Conservation (phyloP, 1,140 invertebrate genomes). For the Drosophila sulfurigaster region DNA sequence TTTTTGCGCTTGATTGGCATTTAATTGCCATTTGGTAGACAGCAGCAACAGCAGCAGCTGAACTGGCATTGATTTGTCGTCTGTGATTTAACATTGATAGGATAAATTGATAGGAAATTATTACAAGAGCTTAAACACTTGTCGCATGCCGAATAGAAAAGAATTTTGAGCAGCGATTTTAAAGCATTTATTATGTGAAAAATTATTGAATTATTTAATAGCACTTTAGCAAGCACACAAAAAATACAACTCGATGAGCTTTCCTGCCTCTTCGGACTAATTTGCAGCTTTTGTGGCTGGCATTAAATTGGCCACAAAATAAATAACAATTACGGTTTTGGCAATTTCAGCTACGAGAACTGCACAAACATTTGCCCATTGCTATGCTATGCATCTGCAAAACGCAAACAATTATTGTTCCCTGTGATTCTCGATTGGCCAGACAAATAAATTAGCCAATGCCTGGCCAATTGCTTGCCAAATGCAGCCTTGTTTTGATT, state of each 20-base stretch:
- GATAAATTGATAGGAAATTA: slow-evolving; percentile 23
- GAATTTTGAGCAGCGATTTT: slow-evolving; percentile 3
- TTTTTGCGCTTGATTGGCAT: slow-evolving; percentile 77
- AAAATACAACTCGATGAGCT: slow-evolving; percentile 27
- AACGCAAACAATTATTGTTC: slow-evolving; percentile 61
- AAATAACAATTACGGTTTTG: slow-evolving; percentile 78
- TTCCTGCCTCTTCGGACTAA: slow-evolving; percentile 19
- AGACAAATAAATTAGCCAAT: slow-evolving; percentile 76
- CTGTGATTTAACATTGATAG: slow-evolving; percentile 13
- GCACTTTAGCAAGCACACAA: slow-evolving; percentile 3
- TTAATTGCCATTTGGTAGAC: slow-evolving; percentile 68
- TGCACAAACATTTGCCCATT: slow-evolving; percentile 46
- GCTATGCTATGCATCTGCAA: slow-evolving; percentile 39
- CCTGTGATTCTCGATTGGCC: slow-evolving; percentile 30
- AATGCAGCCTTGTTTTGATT: slow-evolving; percentile 58
- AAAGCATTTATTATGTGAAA: not conserved
- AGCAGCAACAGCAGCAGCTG: slow-evolving; percentile 24
- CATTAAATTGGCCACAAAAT: slow-evolving; percentile 73
- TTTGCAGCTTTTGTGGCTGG: slow-evolving; percentile 43
- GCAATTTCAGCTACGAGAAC: slow-evolving; percentile 31
- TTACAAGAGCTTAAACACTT: slow-evolving; percentile 25
- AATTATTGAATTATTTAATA: slow-evolving; percentile 29
- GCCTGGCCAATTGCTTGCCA: slow-evolving; percentile 38
- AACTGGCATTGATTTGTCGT: slow-evolving; percentile 30
- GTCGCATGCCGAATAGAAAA: not conserved